A percentile compares a stretch with the other conserved stretches of the same genome.
These are phyloP conservation scores for Phthorimaea operculella DNA, from an alignment of 1,140 invertebrate species.

Conservation along the genomic window DNA sequence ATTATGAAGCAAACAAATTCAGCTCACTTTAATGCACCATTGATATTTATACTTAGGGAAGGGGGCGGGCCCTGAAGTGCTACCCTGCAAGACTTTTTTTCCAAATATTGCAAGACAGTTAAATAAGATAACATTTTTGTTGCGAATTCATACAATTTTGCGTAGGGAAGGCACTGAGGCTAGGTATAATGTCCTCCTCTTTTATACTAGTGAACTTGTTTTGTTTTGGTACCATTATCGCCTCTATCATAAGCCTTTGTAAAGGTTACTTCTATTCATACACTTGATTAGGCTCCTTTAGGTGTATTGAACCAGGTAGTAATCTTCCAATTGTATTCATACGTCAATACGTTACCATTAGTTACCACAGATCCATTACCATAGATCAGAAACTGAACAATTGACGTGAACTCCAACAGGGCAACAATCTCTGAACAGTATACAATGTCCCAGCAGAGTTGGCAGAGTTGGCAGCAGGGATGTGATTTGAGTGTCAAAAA, in stretches of 20 bases:
- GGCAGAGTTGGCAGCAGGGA: no score
- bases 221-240: no score
- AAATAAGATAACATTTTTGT: neutral
- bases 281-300: neutral
- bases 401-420: neutral
- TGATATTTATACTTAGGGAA: slow-evolving; percentile 39
- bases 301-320: neutral
- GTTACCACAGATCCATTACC: neutral
- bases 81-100: neutral
- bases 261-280: neutral
- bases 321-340: neutral
- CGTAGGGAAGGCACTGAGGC: neutral
- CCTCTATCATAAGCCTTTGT: no score
- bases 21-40: slow-evolving; percentile 56
- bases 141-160: neutral
- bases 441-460: no score
- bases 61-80: neutral
- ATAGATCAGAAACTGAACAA: neutral
- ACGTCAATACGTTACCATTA: neutral
- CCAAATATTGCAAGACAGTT: neutral
- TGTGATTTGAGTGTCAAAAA: no score
- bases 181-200: no score
- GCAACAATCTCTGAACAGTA: no score
- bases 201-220: no score
- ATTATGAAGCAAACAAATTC: slow-evolving; percentile 60